phyloP scores from a whole-genome alignment of 2,888 invertebrate genomes.

The Cistogaster globosa region DNA sequence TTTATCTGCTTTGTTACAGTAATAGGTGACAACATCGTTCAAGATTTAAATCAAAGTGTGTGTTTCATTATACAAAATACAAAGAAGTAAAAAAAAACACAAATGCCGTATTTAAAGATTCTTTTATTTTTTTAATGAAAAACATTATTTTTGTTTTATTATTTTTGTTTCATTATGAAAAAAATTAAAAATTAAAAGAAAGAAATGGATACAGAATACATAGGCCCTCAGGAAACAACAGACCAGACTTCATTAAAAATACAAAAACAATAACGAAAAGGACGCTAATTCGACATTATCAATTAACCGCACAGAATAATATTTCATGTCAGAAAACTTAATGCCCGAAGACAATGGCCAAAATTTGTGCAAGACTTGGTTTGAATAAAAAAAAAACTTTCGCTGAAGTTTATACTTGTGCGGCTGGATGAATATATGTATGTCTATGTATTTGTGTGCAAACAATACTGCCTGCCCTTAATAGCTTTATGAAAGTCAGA shows the following conservation, averaged over 20 bases:
- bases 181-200: too few species aligned
- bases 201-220: background rate
- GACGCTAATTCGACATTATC: conserved; percentile 70
- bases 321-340: conserved; percentile 70
- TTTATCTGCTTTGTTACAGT: conserved; percentile 2
- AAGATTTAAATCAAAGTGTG: conserved; percentile 53
- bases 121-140: too few species aligned
- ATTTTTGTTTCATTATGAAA: too few species aligned
- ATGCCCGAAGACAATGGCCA: conserved; percentile 65
- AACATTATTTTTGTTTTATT: too few species aligned
- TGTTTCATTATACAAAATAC: background rate
- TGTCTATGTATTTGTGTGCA: background rate
- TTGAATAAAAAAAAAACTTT: background rate
- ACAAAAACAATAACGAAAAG: conserved; percentile 18
- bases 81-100: background rate
- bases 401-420: background rate
- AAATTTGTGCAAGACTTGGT: conserved; percentile 43
- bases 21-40: conserved; percentile 29
- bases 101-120: too few species aligned
- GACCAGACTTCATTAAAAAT: conserved; percentile 39
- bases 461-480: too few species aligned
- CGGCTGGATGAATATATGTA: background rate
- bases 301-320: conserved; percentile 71
- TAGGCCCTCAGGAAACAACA: conserved; percentile 33
- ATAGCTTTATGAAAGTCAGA: too few species aligned